phyloP scores from a whole-genome alignment of 1,140 invertebrate genomes.

The Chrysoperla carnea region DNA sequence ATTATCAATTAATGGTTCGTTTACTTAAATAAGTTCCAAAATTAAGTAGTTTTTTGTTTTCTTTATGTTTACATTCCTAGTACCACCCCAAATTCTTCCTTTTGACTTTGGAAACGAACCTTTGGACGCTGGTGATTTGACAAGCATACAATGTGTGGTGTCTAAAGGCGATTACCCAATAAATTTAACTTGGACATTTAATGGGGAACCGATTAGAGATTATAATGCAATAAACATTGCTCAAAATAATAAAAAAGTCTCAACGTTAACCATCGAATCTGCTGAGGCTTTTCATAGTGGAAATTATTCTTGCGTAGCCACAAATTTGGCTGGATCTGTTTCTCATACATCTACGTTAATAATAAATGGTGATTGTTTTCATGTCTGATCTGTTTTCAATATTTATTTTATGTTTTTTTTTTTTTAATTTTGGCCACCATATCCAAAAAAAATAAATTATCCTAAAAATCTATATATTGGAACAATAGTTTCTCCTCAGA shows the following conservation, averaged over 20 bases:
- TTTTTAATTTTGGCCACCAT: no score
- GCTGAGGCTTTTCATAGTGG: constrained; percentile 49
- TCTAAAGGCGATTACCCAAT: constrained; percentile 45
- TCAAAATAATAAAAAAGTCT: constrained; percentile 13
- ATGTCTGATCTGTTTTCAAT: neutral
- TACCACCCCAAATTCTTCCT: constrained; percentile 27
- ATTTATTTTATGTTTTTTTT: no score
- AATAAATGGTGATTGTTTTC: constrained; percentile 37
- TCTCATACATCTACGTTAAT: constrained; percentile 43
- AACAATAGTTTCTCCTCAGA: constrained; percentile 42
- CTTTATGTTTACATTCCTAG: constrained; percentile 17
- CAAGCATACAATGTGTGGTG: constrained; percentile 33
- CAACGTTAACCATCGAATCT: constrained; percentile 40
- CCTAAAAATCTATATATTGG: no score
- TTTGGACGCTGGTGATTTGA: constrained; percentile 29
- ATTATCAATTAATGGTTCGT: no score
- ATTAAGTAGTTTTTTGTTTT: no score
- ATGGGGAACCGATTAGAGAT: constrained; percentile 14
- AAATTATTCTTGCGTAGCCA: constrained; percentile 43
- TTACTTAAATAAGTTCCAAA: no score
- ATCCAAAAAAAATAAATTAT: no score
- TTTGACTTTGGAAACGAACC: constrained; percentile 30
- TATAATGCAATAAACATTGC: constrained; percentile 11
- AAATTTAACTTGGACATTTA: constrained; percentile 42
- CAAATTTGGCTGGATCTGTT: constrained; percentile 24